Conservation (phyloP, 2,113 vertebrate species). For the Syngnathus typhle region DNA sequence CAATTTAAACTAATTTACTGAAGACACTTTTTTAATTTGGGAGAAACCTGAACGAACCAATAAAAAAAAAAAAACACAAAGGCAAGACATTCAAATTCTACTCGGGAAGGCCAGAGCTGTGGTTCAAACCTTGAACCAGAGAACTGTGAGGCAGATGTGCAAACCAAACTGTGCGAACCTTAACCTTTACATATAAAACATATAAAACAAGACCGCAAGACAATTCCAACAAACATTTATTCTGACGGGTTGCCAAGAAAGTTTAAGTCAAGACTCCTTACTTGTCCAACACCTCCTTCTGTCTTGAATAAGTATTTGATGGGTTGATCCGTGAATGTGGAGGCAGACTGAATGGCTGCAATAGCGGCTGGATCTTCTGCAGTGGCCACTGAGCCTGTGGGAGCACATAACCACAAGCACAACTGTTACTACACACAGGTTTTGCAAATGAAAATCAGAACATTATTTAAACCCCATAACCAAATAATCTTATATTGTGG, state of each 20-base stretch:
- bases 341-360: conserved; percentile 85
- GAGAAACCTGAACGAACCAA: background rate
- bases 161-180: background rate
- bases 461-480: background rate
- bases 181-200: background rate
- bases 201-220: background rate
- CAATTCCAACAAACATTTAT: background rate
- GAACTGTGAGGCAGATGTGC: background rate
- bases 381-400: conserved; percentile 83
- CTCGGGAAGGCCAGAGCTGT: background rate
- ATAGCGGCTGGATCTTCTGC: conserved; percentile 88
- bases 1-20: no score
- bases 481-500: background rate
- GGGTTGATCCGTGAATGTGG: conserved; percentile 84
- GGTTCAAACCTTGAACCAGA: background rate
- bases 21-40: background rate
- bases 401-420: background rate
- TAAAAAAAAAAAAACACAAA: background rate
- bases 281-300: conserved; percentile 87
- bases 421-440: background rate
- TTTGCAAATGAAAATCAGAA: background rate
- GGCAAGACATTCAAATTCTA: background rate
- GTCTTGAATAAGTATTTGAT: conserved; percentile 91
- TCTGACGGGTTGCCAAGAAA: background rate
- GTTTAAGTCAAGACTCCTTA: conserved; percentile 41